phyloP scores from a whole-genome alignment of 2,888 invertebrate genomes.

The Megamerina dolium region DNA sequence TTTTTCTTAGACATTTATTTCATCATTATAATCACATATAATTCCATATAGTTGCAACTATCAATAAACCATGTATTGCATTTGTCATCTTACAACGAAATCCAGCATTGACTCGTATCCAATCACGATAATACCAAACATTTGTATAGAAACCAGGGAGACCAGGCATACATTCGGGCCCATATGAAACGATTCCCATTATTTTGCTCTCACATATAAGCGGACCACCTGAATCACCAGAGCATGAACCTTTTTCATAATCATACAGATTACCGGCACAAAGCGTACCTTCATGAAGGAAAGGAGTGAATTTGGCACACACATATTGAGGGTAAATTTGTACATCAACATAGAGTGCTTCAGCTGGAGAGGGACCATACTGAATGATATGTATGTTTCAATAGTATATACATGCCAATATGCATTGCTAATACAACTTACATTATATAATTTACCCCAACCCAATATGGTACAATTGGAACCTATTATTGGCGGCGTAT shows the following conservation, averaged over 20 bases:
- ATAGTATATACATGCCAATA: too few species aligned
- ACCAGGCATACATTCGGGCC: slow-evolving; percentile 22
- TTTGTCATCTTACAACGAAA: too few species aligned
- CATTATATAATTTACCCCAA: slow-evolving; percentile 30
- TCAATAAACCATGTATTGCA: too few species aligned
- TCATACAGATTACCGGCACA: slow-evolving; percentile 24
- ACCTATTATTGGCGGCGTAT: slow-evolving; percentile 1
- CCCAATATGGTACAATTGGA: slow-evolving; percentile 24
- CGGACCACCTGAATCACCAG: slow-evolving; percentile 33
- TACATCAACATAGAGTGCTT: slow-evolving; percentile 25
- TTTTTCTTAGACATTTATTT: too few species aligned
- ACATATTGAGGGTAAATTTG: slow-evolving; percentile 13
- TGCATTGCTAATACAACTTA: slow-evolving; percentile 12
- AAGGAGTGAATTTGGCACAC: too few species aligned
- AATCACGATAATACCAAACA: slow-evolving; percentile 20
- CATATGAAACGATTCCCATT: slow-evolving; percentile 29
- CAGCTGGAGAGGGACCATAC: slow-evolving; percentile 10
- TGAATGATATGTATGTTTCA: too few species aligned
- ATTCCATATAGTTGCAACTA: too few species aligned
- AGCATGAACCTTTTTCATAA: slow-evolving; percentile 27
- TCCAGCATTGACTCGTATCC: too few species aligned
- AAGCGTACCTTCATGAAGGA: slow-evolving; percentile 22
- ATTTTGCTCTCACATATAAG: slow-evolving; percentile 20
- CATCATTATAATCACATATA: too few species aligned
- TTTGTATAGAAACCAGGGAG: slow-evolving; percentile 27